Base-by-base conservation (phyloP, 2,797 vertebrate genomes). In the Macropus fuliginosus region DNA sequence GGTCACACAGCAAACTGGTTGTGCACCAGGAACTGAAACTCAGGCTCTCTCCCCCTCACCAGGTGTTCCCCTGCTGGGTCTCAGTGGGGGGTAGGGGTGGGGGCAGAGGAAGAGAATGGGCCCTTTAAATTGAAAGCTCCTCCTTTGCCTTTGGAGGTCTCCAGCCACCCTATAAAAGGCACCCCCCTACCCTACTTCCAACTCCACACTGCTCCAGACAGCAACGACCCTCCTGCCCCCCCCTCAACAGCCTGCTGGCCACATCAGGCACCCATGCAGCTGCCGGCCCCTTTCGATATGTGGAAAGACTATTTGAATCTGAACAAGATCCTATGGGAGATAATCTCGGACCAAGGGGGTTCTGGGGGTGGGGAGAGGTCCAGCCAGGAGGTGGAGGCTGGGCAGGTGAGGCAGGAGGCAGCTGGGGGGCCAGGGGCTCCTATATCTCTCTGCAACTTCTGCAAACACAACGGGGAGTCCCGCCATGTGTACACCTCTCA, bases 251-350 rank as follows among this genome's bases (percentile, higher is more conserved):
- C 12, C 59, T 14, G 4, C 57, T 74, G 12, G 8, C 6, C 52
- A 8, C 0, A 0, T 54, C 62, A 2, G 12, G 28, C 28, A 5
- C 27, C 91, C 94, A 98, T 97, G 98, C 95, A 97, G 28, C 91
- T 89, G 16, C 97, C 96, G 0, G 27, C 55, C 56, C 55, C 90
- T 87, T 99, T 99, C 9, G 98, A 99, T 93, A 98, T 99, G 98
- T 99, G 99, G 99, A 99, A 96, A 1, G 99, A 99, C 96, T 99
- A 99, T 97, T 96, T 99, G 97, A 97, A 98, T 46, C 98, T 99
- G 91, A 96, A 96, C 34, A 95, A 91, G 40, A 95, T 99, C 29
- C 87, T 99, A 18, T 2, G 96, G 55, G 97, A 66, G 0, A 93
- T 98, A 57, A 62, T 93, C 11, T 97, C 62, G 50, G 95, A 31